Conservation (phyloP, 2,797 vertebrate genomes). For the Pteropus rufus region DNA sequence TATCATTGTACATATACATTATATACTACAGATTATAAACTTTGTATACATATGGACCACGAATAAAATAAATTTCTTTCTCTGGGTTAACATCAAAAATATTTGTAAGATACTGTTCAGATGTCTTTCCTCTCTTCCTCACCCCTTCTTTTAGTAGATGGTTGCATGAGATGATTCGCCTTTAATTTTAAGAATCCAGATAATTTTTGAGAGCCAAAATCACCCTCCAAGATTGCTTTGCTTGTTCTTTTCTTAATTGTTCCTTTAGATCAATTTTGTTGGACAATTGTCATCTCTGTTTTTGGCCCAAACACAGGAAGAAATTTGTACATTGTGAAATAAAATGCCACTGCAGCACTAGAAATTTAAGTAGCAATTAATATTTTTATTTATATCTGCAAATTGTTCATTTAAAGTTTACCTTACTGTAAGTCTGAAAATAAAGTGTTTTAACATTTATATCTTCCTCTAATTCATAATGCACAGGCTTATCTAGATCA, state of each 20-base stretch:
- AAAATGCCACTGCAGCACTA: constrained; percentile 51
- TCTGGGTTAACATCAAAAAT: not conserved
- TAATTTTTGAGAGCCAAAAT: not conserved
- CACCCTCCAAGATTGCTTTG: not conserved
- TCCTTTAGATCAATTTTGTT: constrained; percentile 37
- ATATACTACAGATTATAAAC: not conserved
- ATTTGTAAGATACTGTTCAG: not conserved
- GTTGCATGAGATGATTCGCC: not conserved
- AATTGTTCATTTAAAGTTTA: constrained; percentile 71
- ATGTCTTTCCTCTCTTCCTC: not conserved
- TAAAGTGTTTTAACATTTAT: constrained; percentile 59
- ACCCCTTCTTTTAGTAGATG: not conserved
- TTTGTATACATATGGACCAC: not conserved
- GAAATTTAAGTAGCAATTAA: constrained; percentile 71
- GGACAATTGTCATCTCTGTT: not conserved
- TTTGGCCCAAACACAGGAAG: not conserved
- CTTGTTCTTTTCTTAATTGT: constrained; percentile 40
- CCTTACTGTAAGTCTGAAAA: constrained; percentile 59
- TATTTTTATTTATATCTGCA: constrained; percentile 63
- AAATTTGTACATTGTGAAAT: constrained; percentile 53
- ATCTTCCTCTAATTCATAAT: constrained; percentile 59
- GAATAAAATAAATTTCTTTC: not conserved
- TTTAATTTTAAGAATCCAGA: not conserved
- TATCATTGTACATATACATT: not conserved
- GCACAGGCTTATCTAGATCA: constrained; percentile 67